Percentiles rank a stretch among this genome's conserved stretches.
phyloP scores from a whole-genome alignment of 2,888 invertebrate genomes.

The Amiota mariae region DNA sequence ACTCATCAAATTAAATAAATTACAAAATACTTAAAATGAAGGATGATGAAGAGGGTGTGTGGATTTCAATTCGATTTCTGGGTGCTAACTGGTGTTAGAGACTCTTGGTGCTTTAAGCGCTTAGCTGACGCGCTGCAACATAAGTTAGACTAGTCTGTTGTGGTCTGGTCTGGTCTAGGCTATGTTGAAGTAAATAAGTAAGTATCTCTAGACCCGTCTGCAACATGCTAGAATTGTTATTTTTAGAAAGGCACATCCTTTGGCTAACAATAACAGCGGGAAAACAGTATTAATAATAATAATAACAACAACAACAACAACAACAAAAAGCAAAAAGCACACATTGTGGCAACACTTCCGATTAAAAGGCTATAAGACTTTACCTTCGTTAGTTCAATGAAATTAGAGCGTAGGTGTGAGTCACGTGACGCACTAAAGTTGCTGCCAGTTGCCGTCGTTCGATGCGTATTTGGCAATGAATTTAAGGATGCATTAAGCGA shows the following conservation, averaged over 20 bases:
- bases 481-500: slow-evolving; percentile 52
- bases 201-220: neutral
- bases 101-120: no score
- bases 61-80: slow-evolving; percentile 4
- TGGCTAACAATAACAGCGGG: slow-evolving; percentile 38
- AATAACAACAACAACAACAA: slow-evolving; percentile 33
- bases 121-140: no score
- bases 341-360: slow-evolving; percentile 38
- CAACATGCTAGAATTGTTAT: slow-evolving; percentile 37
- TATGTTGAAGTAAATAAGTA: no score
- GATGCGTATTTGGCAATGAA: slow-evolving; percentile 43
- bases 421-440: slow-evolving; percentile 59
- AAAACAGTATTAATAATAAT: slow-evolving; percentile 39
- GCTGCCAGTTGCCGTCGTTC: slow-evolving; percentile 4
- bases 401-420: slow-evolving; percentile 48
- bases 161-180: no score
- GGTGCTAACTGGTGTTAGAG: neutral
- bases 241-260: slow-evolving; percentile 57
- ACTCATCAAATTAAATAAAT: slow-evolving; percentile 60
- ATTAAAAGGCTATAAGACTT: slow-evolving; percentile 13
- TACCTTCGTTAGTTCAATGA: neutral
- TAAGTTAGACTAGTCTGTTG: no score
- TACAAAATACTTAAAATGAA: slow-evolving; percentile 27
- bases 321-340: slow-evolving; percentile 37
- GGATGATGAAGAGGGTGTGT: slow-evolving; percentile 4